phyloP scores from a whole-genome alignment of 2,113 vertebrate genomes.

The Pseudorectes ferrugineus region DNA sequence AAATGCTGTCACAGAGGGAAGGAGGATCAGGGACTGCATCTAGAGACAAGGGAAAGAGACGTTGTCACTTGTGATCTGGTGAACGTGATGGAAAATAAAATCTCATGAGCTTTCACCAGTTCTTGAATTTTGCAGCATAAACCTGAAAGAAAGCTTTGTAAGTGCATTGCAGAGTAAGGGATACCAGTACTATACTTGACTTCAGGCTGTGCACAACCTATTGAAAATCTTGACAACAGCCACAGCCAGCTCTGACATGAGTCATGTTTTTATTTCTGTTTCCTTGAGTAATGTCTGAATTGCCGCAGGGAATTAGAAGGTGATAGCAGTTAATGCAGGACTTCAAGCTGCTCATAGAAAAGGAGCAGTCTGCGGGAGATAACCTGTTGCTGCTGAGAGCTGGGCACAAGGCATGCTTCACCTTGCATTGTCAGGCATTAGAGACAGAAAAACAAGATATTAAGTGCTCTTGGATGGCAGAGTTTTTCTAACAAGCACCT shows the following conservation, averaged over 20 bases:
- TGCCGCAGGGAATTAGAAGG: not conserved
- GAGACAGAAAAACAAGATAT: not conserved
- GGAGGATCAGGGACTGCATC: not conserved
- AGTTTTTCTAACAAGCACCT: not conserved
- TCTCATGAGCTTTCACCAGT: not conserved
- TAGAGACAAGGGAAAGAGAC: not conserved
- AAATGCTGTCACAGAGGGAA: not conserved
- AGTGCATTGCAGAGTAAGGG: not conserved
- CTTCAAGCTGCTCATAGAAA: not conserved
- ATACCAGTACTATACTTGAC: not conserved
- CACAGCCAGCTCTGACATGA: not conserved
- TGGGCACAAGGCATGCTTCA: not conserved
- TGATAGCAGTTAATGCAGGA: not conserved
- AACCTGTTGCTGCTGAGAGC: not conserved
- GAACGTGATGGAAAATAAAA: not conserved
- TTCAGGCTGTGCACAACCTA: not conserved
- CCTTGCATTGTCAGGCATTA: not conserved
- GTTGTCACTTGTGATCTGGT: not conserved
- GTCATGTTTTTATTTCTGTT: constrained; percentile 3
- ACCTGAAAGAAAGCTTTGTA: not conserved
- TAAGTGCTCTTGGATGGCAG: not conserved
- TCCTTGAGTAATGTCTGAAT: not conserved
- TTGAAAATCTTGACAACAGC: constrained; percentile 6
- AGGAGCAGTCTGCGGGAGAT: not conserved
- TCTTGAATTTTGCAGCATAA: not conserved